Evolutionary conservation across 1,140 invertebrate species (phyloP).

Genomic region (Matsumurasca onukii): DNA sequence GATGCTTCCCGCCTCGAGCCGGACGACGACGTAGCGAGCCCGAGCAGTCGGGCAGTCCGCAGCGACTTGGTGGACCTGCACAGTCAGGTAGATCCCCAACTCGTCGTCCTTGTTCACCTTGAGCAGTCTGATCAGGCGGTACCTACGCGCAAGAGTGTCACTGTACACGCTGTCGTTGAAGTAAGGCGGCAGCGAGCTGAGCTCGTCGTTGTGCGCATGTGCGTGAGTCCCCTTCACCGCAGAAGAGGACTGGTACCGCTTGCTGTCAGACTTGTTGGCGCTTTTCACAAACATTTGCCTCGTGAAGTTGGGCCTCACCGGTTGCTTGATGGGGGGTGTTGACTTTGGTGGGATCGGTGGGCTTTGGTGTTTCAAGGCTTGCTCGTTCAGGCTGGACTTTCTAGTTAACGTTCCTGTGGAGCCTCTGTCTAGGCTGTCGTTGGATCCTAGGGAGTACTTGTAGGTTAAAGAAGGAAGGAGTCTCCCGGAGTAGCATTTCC

Average conservation of each 20-base stretch:
- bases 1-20: slow-evolving; percentile 76
- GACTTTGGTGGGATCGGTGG: not conserved
- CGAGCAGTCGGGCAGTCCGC: slow-evolving; percentile 43
- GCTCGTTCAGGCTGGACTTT: slow-evolving; percentile 34
- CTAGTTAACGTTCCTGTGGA: not conserved
- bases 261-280: slow-evolving; percentile 9
- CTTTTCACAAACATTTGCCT: slow-evolving; percentile 41
- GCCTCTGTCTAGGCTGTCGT: slow-evolving; percentile 3
- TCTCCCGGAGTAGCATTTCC: slow-evolving; percentile 30
- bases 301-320: slow-evolving; percentile 34
- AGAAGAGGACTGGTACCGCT: slow-evolving; percentile 24
- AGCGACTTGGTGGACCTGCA: slow-evolving; percentile 51
- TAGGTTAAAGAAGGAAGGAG: slow-evolving; percentile 21
- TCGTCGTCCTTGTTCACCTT: slow-evolving; percentile 64
- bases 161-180: slow-evolving; percentile 39
- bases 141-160: slow-evolving; percentile 45
- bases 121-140: slow-evolving; percentile 47
- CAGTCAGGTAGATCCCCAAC: slow-evolving; percentile 69
- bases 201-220: slow-evolving; percentile 45
- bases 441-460: not conserved
- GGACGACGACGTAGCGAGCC: slow-evolving; percentile 77
- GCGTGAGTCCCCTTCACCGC: slow-evolving; percentile 4
- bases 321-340: not conserved
- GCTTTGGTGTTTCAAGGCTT: slow-evolving; percentile 34
- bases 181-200: slow-evolving; percentile 49